These are phyloP conservation scores for Aptenodytes forsteri DNA, from an alignment of 2,113 vertebrate species.

Conservation along the genomic window DNA sequence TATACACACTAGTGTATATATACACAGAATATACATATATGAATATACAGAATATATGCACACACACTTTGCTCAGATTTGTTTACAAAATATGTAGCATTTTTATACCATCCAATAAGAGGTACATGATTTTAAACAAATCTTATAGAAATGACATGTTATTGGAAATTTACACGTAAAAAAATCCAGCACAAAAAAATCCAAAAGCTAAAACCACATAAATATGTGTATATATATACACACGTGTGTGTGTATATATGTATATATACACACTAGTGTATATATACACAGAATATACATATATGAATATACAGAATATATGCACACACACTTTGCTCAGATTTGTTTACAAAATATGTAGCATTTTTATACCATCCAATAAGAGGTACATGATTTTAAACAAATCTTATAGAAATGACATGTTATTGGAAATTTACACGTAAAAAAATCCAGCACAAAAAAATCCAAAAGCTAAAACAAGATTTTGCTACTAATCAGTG, in stretches of 20 bases:
- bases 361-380: conserved; percentile 65
- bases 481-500: conserved; percentile 80
- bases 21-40: conserved; percentile 71
- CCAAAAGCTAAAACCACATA: conserved; percentile 75
- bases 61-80: conserved; percentile 71
- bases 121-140: conserved; percentile 79
- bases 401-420: conserved; percentile 76
- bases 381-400: conserved; percentile 79
- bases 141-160: conserved; percentile 76
- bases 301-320: conserved; percentile 72
- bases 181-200: conserved; percentile 76
- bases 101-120: conserved; percentile 69
- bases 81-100: conserved; percentile 75
- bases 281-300: conserved; percentile 72
- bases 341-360: conserved; percentile 76
- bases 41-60: conserved; percentile 72
- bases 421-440: conserved; percentile 78
- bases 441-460: conserved; percentile 77
- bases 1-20: conserved; percentile 65
- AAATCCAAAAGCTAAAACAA: conserved; percentile 78
- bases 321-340: conserved; percentile 71
- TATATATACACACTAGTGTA: conserved; percentile 65
- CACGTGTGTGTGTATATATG: conserved; percentile 57
- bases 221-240: not conserved
- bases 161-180: conserved; percentile 78